Evolutionary conservation across 1,140 invertebrate species (phyloP).

Genomic region (Hyposmocoma kahamanoa): DNA sequence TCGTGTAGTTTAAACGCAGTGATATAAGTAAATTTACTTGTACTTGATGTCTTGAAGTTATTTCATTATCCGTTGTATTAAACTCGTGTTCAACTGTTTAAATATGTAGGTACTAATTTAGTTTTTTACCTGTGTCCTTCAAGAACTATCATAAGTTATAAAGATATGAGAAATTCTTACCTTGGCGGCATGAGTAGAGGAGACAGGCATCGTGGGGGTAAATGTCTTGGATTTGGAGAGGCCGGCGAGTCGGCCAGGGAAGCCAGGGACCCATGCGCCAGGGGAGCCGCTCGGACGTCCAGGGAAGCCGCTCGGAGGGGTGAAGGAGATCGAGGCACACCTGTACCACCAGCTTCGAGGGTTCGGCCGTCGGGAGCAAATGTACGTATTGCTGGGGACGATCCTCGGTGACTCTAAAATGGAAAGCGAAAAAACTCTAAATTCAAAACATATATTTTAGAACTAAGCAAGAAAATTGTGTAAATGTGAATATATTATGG

Average conservation of each 20-base stretch:
- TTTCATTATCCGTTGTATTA: too few species aligned
- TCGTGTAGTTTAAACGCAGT: too few species aligned
- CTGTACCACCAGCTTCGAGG: slow-evolving; percentile 76
- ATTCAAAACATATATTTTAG: too few species aligned
- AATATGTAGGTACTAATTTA: too few species aligned
- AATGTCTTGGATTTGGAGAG: slow-evolving; percentile 68
- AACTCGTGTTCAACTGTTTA: too few species aligned
- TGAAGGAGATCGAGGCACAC: slow-evolving; percentile 80
- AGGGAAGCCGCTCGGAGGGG: slow-evolving; percentile 83
- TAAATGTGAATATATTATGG: too few species aligned
- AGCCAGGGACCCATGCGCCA: slow-evolving; percentile 75
- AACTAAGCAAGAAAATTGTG: too few species aligned
- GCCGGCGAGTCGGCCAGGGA: slow-evolving; percentile 72
- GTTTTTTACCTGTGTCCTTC: too few species aligned
- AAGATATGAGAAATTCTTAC: slow-evolving; percentile 30
- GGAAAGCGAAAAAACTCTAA: too few species aligned
- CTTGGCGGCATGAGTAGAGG: slow-evolving; percentile 81
- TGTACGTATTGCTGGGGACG: slow-evolving; percentile 84
- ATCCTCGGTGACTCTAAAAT: slow-evolving; percentile 77
- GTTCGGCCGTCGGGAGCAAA: slow-evolving; percentile 83
- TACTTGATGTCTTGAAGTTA: too few species aligned
- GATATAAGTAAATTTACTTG: too few species aligned
- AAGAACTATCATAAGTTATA: too few species aligned
- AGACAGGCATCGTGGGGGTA: slow-evolving; percentile 78
- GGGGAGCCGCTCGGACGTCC: slow-evolving; percentile 78